Evolutionary conservation across 1,140 invertebrate genomes (phyloP), one percentile per base, ranked within the genome.

Genomic region (Penaeus chinensis): DNA sequence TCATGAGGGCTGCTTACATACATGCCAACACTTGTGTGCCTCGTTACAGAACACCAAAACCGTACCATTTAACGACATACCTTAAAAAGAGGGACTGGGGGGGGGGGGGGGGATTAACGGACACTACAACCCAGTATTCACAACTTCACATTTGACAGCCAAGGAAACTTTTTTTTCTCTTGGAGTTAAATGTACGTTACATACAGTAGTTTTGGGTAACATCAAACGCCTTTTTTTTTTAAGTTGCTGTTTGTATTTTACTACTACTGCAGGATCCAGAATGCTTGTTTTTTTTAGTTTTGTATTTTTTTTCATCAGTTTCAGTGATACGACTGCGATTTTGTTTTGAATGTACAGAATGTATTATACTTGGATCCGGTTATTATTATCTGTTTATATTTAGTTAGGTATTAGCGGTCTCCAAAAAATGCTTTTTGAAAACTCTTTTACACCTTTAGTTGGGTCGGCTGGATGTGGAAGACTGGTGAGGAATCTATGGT

Each of bases 401-500:
- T 32, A 32, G 27, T 74, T 74, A 74, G 27, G 27, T 37, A 74
- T 32, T 74, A 74, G n/a, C 19, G 71, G 42, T 27, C 42, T 74
- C n/a, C 42, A 37, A 74, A 74, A 61, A 32, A 47, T 62, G 24
- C 63, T 62, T 82, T 62, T 82, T 42, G 47, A 62, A 32, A 54
- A 61, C 54, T 54, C 54, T 13, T 54, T 54, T 54, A 54, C 54
- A 54, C 54, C 61, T 82, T 82, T 54, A 66, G 71, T 83, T 82
- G 86, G 86, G 86, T 87, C 79, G 85, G 85, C 74, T 87, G 69
- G 85, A 20, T 78, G 86, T 87, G 86, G 86, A 87, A 87, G 86
- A 87, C 86, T 83, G 86, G 81, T 83, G 86, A 87, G 86, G 86
- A 87, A 87, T 87, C 86, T 87, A 87, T 87, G 86, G 86, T 87